Conservation (phyloP, 2,113 vertebrate species). For the Syrrhaptes paradoxus region DNA sequence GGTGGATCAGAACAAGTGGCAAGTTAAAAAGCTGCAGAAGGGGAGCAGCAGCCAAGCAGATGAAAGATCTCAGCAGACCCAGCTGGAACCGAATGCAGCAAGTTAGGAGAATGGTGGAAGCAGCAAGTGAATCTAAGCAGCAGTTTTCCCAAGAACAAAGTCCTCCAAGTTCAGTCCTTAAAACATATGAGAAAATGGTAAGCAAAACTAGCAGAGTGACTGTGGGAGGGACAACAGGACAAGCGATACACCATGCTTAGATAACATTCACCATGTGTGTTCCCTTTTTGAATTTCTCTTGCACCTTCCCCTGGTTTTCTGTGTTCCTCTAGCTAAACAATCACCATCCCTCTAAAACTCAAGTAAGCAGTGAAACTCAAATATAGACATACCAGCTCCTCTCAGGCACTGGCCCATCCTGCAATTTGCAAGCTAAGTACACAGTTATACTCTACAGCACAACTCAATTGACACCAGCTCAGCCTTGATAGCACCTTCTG, state of each 20-base stretch:
- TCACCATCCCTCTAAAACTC: not conserved
- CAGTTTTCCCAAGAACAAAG: not conserved
- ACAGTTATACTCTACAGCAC: not conserved
- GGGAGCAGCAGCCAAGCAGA: not conserved
- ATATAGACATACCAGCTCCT: not conserved
- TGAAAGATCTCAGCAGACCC: not conserved
- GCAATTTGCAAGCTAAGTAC: not conserved
- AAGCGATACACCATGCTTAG: not conserved
- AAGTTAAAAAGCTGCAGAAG: not conserved
- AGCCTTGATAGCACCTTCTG: slow-evolving; percentile 9
- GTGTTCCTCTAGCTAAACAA: not conserved
- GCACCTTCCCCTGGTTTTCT: not conserved
- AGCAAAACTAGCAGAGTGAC: not conserved
- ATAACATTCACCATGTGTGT: not conserved
- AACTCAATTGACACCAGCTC: not conserved
- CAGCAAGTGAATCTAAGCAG: not conserved
- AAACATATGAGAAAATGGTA: not conserved
- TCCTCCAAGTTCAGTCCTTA: not conserved
- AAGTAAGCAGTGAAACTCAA: not conserved
- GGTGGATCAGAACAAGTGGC: not conserved
- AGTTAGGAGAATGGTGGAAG: not conserved
- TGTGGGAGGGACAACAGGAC: not conserved
- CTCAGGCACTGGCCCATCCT: not conserved
- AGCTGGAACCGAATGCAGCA: not conserved
- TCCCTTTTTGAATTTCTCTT: not conserved